Percentiles rank a stretch among this genome's conserved stretches.
Evolutionary conservation across 1,140 invertebrate species (phyloP).

Genomic region (Tyrophagus putrescentiae): DNA sequence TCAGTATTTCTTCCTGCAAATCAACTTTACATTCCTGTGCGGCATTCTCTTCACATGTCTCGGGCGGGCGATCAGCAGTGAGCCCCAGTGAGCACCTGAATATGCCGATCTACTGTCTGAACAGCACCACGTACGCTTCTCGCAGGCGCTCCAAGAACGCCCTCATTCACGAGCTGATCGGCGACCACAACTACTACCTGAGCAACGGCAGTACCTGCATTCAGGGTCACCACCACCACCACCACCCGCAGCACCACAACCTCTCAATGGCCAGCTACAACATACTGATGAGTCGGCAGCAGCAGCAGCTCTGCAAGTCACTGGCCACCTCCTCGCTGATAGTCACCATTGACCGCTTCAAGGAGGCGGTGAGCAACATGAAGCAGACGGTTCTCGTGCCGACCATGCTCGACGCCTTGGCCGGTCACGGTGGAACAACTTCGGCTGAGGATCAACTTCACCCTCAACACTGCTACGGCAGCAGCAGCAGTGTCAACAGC

Average conservation of each 20-base stretch:
- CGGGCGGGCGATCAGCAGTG: no score
- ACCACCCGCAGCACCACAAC: neutral
- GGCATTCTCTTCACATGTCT: no score
- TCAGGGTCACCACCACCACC: neutral
- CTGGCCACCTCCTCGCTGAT: neutral
- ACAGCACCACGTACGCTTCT: neutral
- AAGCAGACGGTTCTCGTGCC: slow-evolving; percentile 16
- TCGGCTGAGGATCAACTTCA: no score
- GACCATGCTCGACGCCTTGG: slow-evolving; percentile 3
- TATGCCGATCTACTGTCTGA: slow-evolving; percentile 8
- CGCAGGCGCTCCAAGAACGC: neutral
- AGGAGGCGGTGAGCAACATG: neutral
- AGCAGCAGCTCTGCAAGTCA: neutral
- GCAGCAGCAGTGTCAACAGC: no score
- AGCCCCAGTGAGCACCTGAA: no score
- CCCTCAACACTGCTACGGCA: no score
- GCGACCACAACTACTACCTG: slow-evolving; percentile 1
- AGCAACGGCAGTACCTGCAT: neutral
- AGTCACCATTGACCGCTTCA: slow-evolving; percentile 5
- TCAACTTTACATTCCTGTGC: no score
- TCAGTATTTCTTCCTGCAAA: no score
- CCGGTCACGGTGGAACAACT: no score
- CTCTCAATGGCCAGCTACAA: neutral
- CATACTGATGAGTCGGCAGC: neutral
- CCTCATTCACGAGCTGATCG: neutral